Base-by-base conservation (phyloP, 2,797 vertebrate genomes). In the Rachycentron canadum region DNA sequence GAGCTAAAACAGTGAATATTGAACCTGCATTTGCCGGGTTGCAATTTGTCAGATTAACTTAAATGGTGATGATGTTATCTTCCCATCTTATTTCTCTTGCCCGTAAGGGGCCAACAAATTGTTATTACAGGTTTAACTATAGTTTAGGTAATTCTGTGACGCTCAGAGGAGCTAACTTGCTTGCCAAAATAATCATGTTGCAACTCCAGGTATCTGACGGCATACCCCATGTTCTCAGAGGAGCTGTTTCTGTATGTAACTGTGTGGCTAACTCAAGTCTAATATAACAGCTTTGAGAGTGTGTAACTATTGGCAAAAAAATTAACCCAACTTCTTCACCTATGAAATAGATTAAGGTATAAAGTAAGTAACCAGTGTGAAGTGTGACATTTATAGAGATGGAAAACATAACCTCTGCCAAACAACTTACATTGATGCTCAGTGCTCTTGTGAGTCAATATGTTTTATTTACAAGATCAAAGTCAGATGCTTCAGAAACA, bases 201-300 rank as follows among this genome's bases (percentile, higher is more conserved):
- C 83, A 50, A 68, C 76, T 75, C 53, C 62, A 88, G 84, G 86
- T 80, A 50, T 83, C 78, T 86, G 63, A 80, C 68, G 45, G 69
- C 69, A 75, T 47, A 45, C 19, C 87, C 12, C 1, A 68, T 69
- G 45, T 84, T 79, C 66, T 73, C 83, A 77, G 79, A 85, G 76
- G 71, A 85, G 12, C 43, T 50, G 55, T 28, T 58, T 40, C 26
- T 79, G 86, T 89, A 82, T 88, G 89, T 85, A 87, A 87, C 34
- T 66, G 82, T 86, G 85, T 88, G 82, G 28, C 74, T 41, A 64
- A 60, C 64, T 58, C 19, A 52, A 73, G 25, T 53, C 40, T 68
- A 47, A 5, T n/a, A 17, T 65, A 55, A 69, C 32, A 41, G 38
- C 57, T 64, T 45, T 36, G 32, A 32, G 9, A 47, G 21, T 49